Percentiles rank a stretch among this genome's conserved stretches.
Evolutionary conservation across 2,113 vertebrate genomes (phyloP).

Genomic region (Hydrolagus affinis): DNA sequence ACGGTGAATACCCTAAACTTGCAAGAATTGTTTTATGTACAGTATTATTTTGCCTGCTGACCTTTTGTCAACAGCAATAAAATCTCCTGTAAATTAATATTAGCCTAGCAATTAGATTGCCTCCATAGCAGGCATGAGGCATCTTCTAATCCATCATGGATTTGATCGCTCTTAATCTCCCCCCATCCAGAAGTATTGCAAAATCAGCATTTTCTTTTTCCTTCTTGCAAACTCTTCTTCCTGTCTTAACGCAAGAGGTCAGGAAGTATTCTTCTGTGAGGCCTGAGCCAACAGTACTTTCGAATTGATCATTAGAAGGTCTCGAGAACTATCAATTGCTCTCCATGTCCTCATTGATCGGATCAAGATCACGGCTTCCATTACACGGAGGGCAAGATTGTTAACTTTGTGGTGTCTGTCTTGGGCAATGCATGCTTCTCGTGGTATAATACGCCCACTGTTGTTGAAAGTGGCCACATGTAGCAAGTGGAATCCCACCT

Average conservation of each 20-base stretch:
- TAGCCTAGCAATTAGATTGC: neutral
- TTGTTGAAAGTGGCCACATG: no score
- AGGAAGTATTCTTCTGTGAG: neutral
- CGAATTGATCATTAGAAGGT: neutral
- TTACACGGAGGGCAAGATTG: no score
- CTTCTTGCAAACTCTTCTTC: neutral
- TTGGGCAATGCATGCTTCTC: no score
- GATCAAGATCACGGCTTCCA: no score
- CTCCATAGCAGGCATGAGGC: neutral
- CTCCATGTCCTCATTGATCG: no score
- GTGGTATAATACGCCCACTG: no score
- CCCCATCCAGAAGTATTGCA: neutral
- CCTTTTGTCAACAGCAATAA: no score
- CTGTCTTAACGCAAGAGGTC: neutral
- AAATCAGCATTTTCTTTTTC: conserved; percentile 1
- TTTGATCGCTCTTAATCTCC: neutral
- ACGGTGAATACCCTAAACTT: no score
- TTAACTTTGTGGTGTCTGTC: no score
- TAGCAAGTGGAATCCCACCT: no score
- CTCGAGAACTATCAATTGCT: neutral
- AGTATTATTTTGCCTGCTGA: no score
- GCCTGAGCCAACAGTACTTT: neutral
- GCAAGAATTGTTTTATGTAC: no score
- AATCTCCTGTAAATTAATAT: neutral
- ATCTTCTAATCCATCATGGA: neutral